Evolutionary conservation across 2,888 invertebrate species (phyloP).

Genomic region (Gastracanthus pulcherrimus): DNA sequence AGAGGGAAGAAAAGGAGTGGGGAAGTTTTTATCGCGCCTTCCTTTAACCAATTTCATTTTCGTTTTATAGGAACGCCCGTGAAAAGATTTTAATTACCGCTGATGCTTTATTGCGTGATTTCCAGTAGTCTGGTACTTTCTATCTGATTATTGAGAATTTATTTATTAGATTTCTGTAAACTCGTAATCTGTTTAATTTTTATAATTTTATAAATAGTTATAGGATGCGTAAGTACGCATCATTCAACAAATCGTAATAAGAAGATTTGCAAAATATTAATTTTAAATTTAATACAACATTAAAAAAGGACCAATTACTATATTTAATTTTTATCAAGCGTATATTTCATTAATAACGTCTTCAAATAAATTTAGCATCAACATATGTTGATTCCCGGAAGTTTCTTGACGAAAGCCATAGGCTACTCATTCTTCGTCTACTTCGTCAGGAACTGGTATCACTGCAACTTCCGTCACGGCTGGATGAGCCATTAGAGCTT

Average conservation of each 20-base stretch:
- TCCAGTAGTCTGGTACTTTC: neutral
- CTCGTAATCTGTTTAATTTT: no score
- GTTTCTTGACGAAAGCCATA: conserved; percentile 64
- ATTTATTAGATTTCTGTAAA: neutral
- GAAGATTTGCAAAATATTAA: no score
- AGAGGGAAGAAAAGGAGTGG: neutral
- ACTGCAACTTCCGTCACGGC: conserved; percentile 65
- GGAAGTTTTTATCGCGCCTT: conserved; percentile 49
- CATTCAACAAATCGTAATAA: no score
- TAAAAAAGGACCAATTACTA: no score
- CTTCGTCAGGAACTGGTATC: conserved; percentile 61
- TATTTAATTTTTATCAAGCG: neutral
- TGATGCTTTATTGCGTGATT: conserved; percentile 35
- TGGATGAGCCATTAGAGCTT: conserved; percentile 62
- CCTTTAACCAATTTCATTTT: conserved; percentile 50
- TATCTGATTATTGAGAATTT: neutral
- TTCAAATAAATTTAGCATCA: neutral
- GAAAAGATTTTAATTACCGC: conserved; percentile 56
- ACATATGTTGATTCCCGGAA: conserved; percentile 41
- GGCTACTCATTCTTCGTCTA: conserved; percentile 66
- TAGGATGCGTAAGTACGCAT: no score
- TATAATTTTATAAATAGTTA: no score
- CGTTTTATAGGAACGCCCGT: conserved; percentile 32
- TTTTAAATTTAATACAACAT: no score
- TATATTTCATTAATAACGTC: neutral